Percentiles rank a stretch among this genome's conserved stretches.
These are phyloP conservation scores for Megalopta genalis DNA, from an alignment of 1,140 invertebrate genomes.

Conservation along the genomic window DNA sequence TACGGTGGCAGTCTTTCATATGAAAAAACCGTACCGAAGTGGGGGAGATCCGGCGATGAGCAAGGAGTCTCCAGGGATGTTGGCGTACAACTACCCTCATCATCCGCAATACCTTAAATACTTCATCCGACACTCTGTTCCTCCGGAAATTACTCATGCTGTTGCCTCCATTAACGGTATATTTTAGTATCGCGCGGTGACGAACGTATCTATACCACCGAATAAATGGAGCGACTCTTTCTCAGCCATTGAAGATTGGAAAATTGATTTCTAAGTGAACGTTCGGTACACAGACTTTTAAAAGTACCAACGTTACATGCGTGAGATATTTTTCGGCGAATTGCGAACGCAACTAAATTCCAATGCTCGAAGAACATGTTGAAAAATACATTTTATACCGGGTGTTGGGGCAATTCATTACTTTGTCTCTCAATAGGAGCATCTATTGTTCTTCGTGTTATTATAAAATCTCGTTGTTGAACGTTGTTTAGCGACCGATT, in stretches of 20 bases:
- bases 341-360: no score
- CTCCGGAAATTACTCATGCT: constrained; percentile 13
- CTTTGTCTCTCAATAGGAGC: no score
- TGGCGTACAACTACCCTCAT: constrained; percentile 27
- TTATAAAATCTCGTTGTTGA: no score
- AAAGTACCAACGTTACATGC: neutral
- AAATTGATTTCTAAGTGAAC: neutral
- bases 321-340: no score
- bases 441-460: no score
- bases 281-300: neutral
- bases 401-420: no score
- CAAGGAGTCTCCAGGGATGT: constrained; percentile 36
- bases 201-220: neutral
- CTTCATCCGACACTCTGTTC: constrained; percentile 19
- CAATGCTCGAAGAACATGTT: neutral
- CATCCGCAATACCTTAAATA: constrained; percentile 25
- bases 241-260: neutral
- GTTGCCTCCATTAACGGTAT: neutral
- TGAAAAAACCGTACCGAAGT: constrained; percentile 8
- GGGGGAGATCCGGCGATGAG: constrained; percentile 27
- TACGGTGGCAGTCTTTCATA: neutral
- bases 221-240: neutral
- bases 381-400: neutral
- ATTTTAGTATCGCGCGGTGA: neutral
- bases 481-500: no score